A percentile compares a stretch with the other conserved stretches of the same genome.
phyloP scores from a whole-genome alignment of 2,888 invertebrate species.

The Phalangium opilio region DNA sequence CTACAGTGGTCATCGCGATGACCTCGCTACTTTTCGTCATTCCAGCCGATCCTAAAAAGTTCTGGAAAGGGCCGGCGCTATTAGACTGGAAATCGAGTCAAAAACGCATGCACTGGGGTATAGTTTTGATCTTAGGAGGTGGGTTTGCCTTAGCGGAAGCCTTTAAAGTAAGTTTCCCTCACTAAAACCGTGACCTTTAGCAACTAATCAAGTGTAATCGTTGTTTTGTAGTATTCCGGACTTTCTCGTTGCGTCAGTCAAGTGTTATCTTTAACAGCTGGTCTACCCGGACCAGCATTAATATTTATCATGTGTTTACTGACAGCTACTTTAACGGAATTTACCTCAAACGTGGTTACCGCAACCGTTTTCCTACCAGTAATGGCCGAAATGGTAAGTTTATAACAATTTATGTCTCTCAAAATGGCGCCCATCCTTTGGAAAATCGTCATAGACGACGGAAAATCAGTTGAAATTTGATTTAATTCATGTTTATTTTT shows the following conservation, averaged over 20 bases:
- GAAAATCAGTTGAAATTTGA: no score
- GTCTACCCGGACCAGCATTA: constrained; percentile 46
- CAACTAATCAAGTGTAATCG: neutral
- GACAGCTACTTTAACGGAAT: constrained; percentile 68
- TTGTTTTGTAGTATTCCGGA: constrained; percentile 40
- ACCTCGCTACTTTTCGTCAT: no score
- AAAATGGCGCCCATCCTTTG: no score
- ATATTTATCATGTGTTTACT: constrained; percentile 58
- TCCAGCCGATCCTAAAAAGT: no score
- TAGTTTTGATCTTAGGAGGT: no score
- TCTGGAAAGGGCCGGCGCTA: no score
- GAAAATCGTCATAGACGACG: no score
- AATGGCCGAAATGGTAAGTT: constrained; percentile 45
- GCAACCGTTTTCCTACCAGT: constrained; percentile 76
- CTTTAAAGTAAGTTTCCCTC: neutral
- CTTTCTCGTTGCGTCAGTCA: constrained; percentile 59
- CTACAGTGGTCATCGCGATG: no score
- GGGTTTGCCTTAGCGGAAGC: no score
- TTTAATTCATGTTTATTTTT: no score
- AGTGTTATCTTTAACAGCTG: constrained; percentile 47
- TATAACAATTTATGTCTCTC: neutral
- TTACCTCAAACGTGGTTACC: constrained; percentile 79
- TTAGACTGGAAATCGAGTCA: no score
- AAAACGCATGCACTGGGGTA: no score
- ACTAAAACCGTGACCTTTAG: neutral